Evolutionary conservation across 1,140 invertebrate genomes (phyloP).

Genomic region (Forficula auricularia): DNA sequence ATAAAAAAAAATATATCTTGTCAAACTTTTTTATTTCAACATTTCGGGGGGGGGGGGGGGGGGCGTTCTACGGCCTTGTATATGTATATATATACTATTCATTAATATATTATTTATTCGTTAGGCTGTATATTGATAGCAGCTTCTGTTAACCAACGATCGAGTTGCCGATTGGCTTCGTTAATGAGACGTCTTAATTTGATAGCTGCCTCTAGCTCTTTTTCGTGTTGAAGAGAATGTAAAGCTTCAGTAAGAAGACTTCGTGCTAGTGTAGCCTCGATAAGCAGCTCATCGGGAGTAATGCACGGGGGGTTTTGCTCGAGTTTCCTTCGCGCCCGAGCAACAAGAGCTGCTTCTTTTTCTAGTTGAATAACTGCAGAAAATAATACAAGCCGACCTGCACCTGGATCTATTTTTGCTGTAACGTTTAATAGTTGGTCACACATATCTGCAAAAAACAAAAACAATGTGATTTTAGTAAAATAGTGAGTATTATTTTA

Average conservation of each 20-base stretch:
- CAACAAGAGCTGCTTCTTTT: constrained; percentile 36
- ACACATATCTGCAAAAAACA: constrained; percentile 34
- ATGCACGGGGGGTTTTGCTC: constrained; percentile 9
- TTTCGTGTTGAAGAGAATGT: constrained; percentile 30
- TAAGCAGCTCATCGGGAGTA: constrained; percentile 6
- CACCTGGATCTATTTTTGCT: constrained; percentile 45
- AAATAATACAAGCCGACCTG: constrained; percentile 48
- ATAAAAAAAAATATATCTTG: no score
- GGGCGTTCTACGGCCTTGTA: no score
- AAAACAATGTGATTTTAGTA: no score
- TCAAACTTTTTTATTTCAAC: no score
- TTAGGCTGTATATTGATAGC: not conserved
- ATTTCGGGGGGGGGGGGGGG: no score
- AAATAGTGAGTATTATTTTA: no score
- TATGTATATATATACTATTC: no score
- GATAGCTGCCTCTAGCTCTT: constrained; percentile 28
- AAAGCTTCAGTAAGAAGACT: constrained; percentile 26
- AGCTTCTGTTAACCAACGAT: constrained; percentile 1
- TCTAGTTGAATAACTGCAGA: constrained; percentile 51
- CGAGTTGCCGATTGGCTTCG: constrained; percentile 1
- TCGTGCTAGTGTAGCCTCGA: constrained; percentile 21
- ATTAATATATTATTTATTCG: no score
- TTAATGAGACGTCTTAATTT: constrained; percentile 11
- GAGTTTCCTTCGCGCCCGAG: constrained; percentile 30
- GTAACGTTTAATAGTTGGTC: constrained; percentile 44